phyloP scores from a whole-genome alignment of 1,140 invertebrate species.

The Scaptomyza graminum region DNA sequence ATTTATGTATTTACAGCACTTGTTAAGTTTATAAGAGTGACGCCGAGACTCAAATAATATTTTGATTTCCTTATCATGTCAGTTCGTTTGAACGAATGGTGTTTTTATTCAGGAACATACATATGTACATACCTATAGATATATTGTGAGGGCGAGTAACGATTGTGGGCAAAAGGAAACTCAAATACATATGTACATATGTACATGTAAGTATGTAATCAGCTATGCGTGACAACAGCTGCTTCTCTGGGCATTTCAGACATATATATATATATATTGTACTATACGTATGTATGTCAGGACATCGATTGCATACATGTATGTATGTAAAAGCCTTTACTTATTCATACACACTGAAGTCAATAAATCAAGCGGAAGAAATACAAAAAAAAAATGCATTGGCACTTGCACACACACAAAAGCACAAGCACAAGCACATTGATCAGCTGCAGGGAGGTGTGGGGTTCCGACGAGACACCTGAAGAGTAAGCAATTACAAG shows the following conservation, averaged over 20 bases:
- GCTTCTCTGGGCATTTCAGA: constrained; percentile 8
- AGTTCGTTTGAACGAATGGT: not conserved
- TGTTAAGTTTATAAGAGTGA: not conserved
- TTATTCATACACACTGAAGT: constrained; percentile 31
- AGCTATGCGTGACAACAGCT: constrained; percentile 55
- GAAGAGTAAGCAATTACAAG: constrained; percentile 38
- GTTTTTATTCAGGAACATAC: constrained; percentile 1
- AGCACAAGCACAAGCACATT: constrained; percentile 1
- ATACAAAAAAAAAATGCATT: constrained; percentile 46
- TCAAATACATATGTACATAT: constrained; percentile 19
- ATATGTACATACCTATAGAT: not conserved
- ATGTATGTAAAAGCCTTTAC: constrained; percentile 12
- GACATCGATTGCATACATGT: constrained; percentile 10
- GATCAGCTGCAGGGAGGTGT: not conserved
- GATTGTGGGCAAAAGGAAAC: constrained; percentile 46
- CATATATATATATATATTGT: constrained; percentile 25
- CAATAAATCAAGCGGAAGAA: constrained; percentile 49
- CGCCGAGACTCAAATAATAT: constrained; percentile 13
- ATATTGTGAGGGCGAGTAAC: constrained; percentile 28
- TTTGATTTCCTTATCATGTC: constrained; percentile 13
- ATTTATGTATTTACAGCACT: not conserved
- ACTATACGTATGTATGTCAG: not conserved
- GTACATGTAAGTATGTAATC: constrained; percentile 37
- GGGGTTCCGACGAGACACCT: constrained; percentile 35
- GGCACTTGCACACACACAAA: constrained; percentile 9